Percentiles rank a stretch among this genome's conserved stretches.
These are phyloP conservation scores for Emberiza fucata DNA, from an alignment of 2,113 vertebrate genomes.

Conservation along the genomic window DNA sequence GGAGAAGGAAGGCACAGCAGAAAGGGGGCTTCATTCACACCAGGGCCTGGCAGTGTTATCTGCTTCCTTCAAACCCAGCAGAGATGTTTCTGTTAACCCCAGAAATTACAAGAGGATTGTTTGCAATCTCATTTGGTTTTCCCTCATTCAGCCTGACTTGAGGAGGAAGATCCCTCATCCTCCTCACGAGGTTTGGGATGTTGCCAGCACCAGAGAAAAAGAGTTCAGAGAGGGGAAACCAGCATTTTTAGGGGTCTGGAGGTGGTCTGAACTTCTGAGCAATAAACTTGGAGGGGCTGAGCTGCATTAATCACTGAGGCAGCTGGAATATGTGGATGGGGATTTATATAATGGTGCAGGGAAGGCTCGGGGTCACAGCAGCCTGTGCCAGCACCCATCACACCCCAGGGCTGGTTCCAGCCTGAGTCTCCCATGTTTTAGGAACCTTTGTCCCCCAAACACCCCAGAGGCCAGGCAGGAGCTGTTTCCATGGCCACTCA, in stretches of 20 bases:
- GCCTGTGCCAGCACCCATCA: fast-evolving
- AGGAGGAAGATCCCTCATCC: neutral
- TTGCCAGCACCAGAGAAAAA: neutral
- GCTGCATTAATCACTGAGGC: neutral
- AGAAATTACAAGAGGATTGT: neutral
- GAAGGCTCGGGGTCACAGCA: neutral
- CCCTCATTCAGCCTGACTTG: neutral
- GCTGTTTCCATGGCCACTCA: too few species aligned
- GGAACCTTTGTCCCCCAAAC: too few species aligned
- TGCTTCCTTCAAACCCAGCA: neutral
- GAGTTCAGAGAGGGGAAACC: neutral
- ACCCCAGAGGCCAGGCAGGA: neutral
- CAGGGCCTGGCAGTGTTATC: neutral
- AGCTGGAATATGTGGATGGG: fast-evolving
- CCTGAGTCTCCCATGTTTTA: neutral
- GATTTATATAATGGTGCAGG: fast-evolving
- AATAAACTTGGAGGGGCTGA: neutral
- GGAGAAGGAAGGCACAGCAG: neutral
- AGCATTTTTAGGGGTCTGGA: neutral
- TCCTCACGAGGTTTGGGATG: fast-evolving
- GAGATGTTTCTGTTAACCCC: neutral
- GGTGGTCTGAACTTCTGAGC: neutral
- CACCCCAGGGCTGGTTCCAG: neutral
- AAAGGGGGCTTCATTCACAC: neutral
- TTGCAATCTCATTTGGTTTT: neutral